These are phyloP conservation scores for Heliconius erato DNA, from an alignment of 2,888 invertebrate genomes.

Conservation along the genomic window DNA sequence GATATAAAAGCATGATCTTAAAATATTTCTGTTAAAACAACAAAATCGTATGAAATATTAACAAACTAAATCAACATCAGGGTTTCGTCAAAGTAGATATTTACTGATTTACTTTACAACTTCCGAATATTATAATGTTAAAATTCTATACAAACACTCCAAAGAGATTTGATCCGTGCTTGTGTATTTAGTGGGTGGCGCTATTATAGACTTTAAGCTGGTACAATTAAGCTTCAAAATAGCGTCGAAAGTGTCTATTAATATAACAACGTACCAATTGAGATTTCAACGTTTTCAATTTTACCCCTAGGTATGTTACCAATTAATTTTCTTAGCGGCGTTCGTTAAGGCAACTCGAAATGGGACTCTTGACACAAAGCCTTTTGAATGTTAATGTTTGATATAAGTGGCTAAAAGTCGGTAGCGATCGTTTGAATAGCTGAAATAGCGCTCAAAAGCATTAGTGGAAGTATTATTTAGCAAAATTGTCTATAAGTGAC, in stretches of 20 bases:
- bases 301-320: conserved; percentile 55
- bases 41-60: not conserved
- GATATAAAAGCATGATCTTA: not conserved
- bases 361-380: conserved; percentile 38
- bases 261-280: conserved; percentile 32
- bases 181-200: not conserved
- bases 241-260: conserved; percentile 31
- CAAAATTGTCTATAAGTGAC: not conserved
- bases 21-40: not conserved
- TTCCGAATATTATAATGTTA: conserved; percentile 20
- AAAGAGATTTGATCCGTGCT: conserved; percentile 15
- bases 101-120: conserved; percentile 19
- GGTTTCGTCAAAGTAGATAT: not conserved
- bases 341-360: conserved; percentile 39
- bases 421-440: conserved; percentile 32
- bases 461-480: conserved; percentile 28
- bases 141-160: conserved; percentile 31
- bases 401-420: conserved; percentile 35
- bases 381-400: conserved; percentile 47
- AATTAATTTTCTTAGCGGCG: conserved; percentile 58
- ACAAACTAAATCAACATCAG: not conserved
- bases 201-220: conserved; percentile 22
- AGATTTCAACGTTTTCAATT: conserved; percentile 47
- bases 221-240: conserved; percentile 33
- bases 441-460: conserved; percentile 31